phyloP scores from a whole-genome alignment of 2,797 vertebrate species.

The Gymnothorax reevesii region DNA sequence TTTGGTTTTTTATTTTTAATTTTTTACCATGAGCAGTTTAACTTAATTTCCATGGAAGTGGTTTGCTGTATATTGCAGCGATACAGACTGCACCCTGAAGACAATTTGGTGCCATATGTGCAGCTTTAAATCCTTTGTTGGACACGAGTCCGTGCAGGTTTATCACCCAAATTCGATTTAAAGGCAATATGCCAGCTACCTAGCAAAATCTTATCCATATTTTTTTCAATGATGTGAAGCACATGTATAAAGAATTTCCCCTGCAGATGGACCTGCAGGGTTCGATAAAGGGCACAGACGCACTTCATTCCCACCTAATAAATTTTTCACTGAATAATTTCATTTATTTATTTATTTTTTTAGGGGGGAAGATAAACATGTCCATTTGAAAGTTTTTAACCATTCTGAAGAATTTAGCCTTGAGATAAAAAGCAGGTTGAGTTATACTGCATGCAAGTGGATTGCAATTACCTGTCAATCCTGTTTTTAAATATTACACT shows the following conservation, averaged over 20 bases:
- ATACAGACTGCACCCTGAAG: background rate
- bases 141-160: no score
- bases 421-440: slow-evolving; percentile 38
- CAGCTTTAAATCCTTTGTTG: background rate
- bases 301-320: slow-evolving; percentile 18
- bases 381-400: slow-evolving; percentile 44
- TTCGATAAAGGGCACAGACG: background rate
- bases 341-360: slow-evolving; percentile 46
- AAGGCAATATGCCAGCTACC: no score
- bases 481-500: slow-evolving; percentile 48
- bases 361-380: slow-evolving; percentile 50
- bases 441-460: slow-evolving; percentile 34
- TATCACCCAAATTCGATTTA: no score
- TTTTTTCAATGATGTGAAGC: no score
- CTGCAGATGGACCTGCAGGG: background rate
- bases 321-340: slow-evolving; percentile 32
- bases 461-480: slow-evolving; percentile 48
- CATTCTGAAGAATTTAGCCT: slow-evolving; percentile 49
- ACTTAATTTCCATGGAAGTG: no score
- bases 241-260: background rate
- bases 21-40: no score
- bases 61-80: background rate
- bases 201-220: no score
- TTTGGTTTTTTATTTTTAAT: no score
- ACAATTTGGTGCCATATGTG: background rate